phyloP scores from a whole-genome alignment of 23 tunicate species.

The Ciona savignyi region DNA sequence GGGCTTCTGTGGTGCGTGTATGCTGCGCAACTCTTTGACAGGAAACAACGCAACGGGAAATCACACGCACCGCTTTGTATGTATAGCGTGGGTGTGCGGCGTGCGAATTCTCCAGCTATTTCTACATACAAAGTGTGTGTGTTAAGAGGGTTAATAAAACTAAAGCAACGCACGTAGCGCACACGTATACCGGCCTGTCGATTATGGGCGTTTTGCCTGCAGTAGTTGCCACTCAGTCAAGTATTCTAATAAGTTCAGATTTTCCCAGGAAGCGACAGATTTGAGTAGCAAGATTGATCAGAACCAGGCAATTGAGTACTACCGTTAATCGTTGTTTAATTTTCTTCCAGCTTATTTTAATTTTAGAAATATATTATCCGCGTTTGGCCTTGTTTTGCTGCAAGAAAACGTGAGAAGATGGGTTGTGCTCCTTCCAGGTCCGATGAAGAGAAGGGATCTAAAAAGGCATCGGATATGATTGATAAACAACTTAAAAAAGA shows the following conservation, averaged over 20 bases:
- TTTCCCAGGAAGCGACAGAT: too few relatives aligned
- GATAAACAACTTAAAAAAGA: conserved; percentile 85
- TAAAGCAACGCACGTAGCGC: not conserved
- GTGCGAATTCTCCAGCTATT: not conserved
- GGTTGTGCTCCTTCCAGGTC: conserved; percentile 51
- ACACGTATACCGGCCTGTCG: not conserved
- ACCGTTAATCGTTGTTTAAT: too few relatives aligned
- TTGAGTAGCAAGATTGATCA: too few relatives aligned
- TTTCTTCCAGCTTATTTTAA: too few relatives aligned
- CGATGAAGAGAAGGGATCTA: conserved; percentile 44
- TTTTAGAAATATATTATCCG: too few relatives aligned
- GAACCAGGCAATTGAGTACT: too few relatives aligned
- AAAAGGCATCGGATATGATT: conserved; percentile 44
- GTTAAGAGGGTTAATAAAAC: not conserved
- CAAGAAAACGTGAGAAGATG: too few relatives aligned
- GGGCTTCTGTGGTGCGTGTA: not conserved
- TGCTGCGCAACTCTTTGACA: conserved; percentile 5
- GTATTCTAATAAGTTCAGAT: too few relatives aligned
- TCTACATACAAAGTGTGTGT: not conserved
- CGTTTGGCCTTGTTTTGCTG: too few relatives aligned
- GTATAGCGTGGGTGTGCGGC: not conserved
- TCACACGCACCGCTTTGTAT: conserved; percentile 12
- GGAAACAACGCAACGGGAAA: conserved; percentile 19
- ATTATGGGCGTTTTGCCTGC: not conserved
- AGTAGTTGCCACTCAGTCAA: conserved; percentile 1